phyloP scores from a whole-genome alignment of 2,797 vertebrate species.

The Sphenopsis melanotis region DNA sequence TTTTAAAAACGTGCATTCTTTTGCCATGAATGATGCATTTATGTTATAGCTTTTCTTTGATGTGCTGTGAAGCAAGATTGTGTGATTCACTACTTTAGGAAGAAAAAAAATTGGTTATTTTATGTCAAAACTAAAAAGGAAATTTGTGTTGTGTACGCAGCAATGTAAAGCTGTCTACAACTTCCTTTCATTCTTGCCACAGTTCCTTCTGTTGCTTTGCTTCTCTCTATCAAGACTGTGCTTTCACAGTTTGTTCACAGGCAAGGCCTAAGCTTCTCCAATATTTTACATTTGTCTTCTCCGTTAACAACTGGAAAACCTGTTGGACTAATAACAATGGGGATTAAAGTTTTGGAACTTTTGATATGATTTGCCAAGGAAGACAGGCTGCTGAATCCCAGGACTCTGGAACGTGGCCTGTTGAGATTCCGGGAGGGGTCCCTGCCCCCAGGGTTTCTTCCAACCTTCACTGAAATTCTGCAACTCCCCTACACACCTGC shows the following conservation, averaged over 20 bases:
- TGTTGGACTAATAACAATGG: background rate
- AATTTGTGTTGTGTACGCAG: background rate
- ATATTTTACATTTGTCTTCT: background rate
- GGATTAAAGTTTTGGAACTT: background rate
- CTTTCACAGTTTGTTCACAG: background rate
- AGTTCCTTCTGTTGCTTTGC: background rate
- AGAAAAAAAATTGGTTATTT: background rate
- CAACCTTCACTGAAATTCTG: background rate
- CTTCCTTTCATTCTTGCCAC: background rate
- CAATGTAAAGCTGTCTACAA: background rate
- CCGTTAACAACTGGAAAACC: background rate
- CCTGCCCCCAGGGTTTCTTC: background rate
- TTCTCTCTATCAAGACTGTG: background rate
- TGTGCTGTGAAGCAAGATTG: background rate
- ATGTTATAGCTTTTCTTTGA: background rate
- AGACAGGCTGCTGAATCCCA: background rate
- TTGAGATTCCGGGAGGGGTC: background rate
- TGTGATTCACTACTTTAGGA: background rate
- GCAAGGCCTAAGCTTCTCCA: background rate
- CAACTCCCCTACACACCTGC: background rate
- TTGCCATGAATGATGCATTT: background rate
- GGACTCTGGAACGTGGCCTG: background rate
- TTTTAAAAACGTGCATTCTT: background rate
- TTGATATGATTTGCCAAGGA: background rate
- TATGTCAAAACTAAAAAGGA: background rate